Base-by-base conservation (phyloP, 1,140 invertebrate species). In the Limonius californicus region DNA sequence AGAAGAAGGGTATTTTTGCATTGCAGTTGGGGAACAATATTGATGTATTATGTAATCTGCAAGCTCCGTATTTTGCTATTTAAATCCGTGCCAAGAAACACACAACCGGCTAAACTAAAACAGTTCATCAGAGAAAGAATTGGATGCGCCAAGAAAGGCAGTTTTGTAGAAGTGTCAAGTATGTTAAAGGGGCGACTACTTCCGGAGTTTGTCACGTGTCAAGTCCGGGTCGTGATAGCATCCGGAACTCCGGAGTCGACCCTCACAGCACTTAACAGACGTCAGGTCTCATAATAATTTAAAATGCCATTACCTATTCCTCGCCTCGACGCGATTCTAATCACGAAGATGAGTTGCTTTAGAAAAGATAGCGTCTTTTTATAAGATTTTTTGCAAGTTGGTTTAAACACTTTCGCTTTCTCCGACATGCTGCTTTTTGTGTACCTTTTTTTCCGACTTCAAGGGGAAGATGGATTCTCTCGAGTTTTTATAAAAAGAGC, bases 141-240 rank as follows among this genome's bases (percentile, higher is more conserved):
- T 19, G 45, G n/a, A 2, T 50, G 15, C 6, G 9, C 19, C 18
- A 50, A 16, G 16, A 50, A 45, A 45, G 23, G 21, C 43, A 21
- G 57, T 23, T 18, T 39, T 11, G 53, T 42, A 11, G 50, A 32
- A 21, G 45, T 50, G 45, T 50, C n/a, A 50, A 50, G 45, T 50
- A 50, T 50, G 18, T 50, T 14, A 43, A 63, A 55, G 45, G 47
- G 54, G 59, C 39, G 57, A 64, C 59, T 47, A 53, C 64, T 68
- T 68, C 61, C 64, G 64, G 43, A 35, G 55, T 54, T 57, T 64
- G 65, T 66, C 67, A 68, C 64, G 64, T 68, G 67, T 69, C 65
- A 69, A 65, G 64, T 58, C 58, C 57, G 62, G 58, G 54, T 59
- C 27, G 62, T 59, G 57, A 63, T 63, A 64, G 57, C 57, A 53